Base-by-base conservation (phyloP, 2,888 invertebrate species). In the Tanypteryx hageni region DNA sequence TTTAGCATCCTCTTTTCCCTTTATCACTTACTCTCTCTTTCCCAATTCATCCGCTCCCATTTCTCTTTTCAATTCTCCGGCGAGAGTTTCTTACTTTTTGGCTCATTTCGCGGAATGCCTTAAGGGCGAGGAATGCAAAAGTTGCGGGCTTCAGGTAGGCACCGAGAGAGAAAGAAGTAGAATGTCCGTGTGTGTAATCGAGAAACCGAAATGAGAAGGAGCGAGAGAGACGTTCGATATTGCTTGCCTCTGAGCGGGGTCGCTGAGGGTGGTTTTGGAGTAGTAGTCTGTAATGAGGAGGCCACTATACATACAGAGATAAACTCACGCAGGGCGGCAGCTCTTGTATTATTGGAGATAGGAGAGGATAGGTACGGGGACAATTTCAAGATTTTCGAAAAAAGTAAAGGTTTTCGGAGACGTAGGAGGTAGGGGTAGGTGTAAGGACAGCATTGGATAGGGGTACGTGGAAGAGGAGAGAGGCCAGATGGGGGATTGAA, bases 231-330 rank as follows among this genome's bases (percentile, higher is more conserved):
- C 11, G 14, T 83, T 83, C 56, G 18, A 83, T 83, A 57, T 57
- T 64, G 64, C 89, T 76, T 76, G 76, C 27, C 18, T 27, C 27
- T 76, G 27, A 10, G 68, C 64, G 64, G 27, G 59, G 31, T 59
- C 13, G 14, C 68, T 13, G 59, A 57, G 85, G 59, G 57, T 31
- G 61, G 86, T 61, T 27, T 58, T 10, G 44, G 89, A 61, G 56
- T 64, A 27, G 76, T 27, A 76, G 27, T 89, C 68, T 31, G 64
- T 68, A 89, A 89, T 89, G 89, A 89, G 89, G 64, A 89, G 89
- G 44, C 89, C 44, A 89, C 89, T 89, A 44, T 61, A 56, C 44
- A 83, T 44, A 83, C 18, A 44, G 14, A 31, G 59, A 59, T 58
- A 58, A 22, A 22, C 13, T n/a, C 22, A 44, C 59, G 64, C 61